Base-by-base conservation (phyloP, 2,797 vertebrate species). In the Emys orbicularis region DNA sequence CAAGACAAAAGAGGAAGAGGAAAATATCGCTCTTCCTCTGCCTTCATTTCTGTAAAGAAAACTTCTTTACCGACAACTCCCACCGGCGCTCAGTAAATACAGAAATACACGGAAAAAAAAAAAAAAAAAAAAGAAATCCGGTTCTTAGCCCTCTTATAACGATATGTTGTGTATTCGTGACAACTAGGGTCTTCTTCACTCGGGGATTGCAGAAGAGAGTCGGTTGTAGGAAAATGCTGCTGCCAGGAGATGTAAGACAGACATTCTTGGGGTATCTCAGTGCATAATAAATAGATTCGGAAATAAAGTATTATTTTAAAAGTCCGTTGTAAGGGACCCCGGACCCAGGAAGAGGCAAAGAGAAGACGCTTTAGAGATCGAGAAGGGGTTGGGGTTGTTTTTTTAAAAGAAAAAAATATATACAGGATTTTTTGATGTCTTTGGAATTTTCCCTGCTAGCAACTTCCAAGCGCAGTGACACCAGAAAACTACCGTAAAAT, bases 401-500 rank as follows among this genome's bases (percentile, higher is more conserved):
- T 52, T 23, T 37, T 31, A 12, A 23, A n/a, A 23, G 3, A 12
- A 41, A n/a, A 41, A 19, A 9, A 18, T 4, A n/a, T 16, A 34
- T n/a, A 34, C 16, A 18, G 8, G 61, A 27, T 86, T 94, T 94
- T 68, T 85, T 83, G 21, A 56, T 92, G 94, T 72, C 92, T 77
- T 83, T 59, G 86, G 95, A 89, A 95, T 92, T 84, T 90, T 95
- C 88, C n/a, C 9, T 79, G 83, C 91, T 88, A 79, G 65, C 56
- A 90, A 96, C 93, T 76, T 85, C 76, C 82, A 2, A 6, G n/a
- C 57, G 31, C 88, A 94, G 50, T 90, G 12, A 82, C 47, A 92
- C 91, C 95, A 11, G 72, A 85, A 3, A 91, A 87, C 90, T 97
- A 97, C 96, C 94, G 97, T 96, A 96, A 96, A 96, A 95, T 96